phyloP scores from a whole-genome alignment of 2,888 invertebrate species.

The Himalopsyche anomala region DNA sequence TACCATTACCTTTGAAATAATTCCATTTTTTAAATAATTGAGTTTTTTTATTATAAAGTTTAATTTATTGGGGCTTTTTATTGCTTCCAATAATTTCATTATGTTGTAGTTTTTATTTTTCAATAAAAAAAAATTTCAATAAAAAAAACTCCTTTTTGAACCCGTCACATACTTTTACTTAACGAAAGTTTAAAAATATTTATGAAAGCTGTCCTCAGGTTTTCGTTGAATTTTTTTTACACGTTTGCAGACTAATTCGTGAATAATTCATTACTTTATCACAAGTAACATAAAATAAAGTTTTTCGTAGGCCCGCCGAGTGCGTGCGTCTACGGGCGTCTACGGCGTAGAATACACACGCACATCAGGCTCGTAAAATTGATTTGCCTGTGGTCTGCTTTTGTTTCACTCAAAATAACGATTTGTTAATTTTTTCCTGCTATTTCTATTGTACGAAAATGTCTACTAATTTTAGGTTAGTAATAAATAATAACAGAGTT shows the following conservation, averaged over 20 bases:
- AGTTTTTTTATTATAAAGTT: too few species aligned
- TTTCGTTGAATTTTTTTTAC: background rate
- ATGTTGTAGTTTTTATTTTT: too few species aligned
- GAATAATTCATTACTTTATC: constrained; percentile 40
- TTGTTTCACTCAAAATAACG: constrained; percentile 13
- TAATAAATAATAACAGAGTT: too few species aligned
- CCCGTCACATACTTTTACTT: background rate
- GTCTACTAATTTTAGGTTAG: too few species aligned
- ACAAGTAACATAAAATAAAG: constrained; percentile 16
- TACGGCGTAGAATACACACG: constrained; percentile 37
- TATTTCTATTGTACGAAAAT: background rate
- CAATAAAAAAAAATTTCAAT: too few species aligned
- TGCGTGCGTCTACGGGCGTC: constrained; percentile 32
- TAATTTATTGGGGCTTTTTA: too few species aligned
- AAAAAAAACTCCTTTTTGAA: too few species aligned
- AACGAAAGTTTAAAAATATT: constrained; percentile 18
- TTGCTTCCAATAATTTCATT: too few species aligned
- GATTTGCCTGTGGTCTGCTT: constrained; percentile 28
- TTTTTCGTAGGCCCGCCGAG: constrained; percentile 14
- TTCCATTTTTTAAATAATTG: too few species aligned
- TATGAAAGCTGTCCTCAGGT: constrained; percentile 11
- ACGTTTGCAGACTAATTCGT: constrained; percentile 29
- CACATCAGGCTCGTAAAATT: constrained; percentile 28
- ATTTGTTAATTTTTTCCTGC: constrained; percentile 14
- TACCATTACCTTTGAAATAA: too few species aligned